Base-by-base conservation (phyloP, 2,797 vertebrate species). In the Sparus aurata region DNA sequence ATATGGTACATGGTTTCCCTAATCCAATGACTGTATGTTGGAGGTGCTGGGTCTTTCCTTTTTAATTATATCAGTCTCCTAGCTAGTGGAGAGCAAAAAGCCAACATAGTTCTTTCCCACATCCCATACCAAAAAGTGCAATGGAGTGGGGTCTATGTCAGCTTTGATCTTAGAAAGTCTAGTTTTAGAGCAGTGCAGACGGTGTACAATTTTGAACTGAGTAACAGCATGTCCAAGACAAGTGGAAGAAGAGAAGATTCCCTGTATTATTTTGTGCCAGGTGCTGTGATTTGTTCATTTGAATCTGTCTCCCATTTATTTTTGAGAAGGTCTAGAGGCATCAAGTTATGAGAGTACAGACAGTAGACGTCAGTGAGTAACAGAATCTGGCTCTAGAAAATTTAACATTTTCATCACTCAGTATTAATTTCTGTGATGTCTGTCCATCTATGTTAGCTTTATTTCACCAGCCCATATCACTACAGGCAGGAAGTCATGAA, bases 391-490 rank as follows among this genome's bases (percentile, higher is more conserved):
- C 27, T 47, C 62, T 1, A 16, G 69, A 53, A 54, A 73, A 59
- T 63, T 77, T 27, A 54, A 52, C 3, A 27, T 27, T 6, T 69
- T 54, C 72, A 73, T 72, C 82, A 69, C 38, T 72, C 61, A 59
- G n/a, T 49, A 30, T 12, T 66, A 3, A 43, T 57, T 75, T 69
- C 20, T 75, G n/a, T 64, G 10, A 78, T 54, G 17, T 60, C 3
- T 41, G 27, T 67, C 30, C 50, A 41, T 54, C 8, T 63, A 8
- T 53, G 20, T 67, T 11, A 57, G 68, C 34, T 80, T 38, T 65
- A 41, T 72, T 64, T 73, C 18, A 79, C 25, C 23, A 1, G 25
- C 25, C 6, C 20, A 18, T 2, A 18, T 46, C 11, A n/a, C 5
- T 34, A 22, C 64, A 73, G 11, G 22, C 50, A 60, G 18, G 10